Percentiles rank a stretch among this genome's conserved stretches.
These are phyloP conservation scores for Musca domestica DNA, from an alignment of 1,140 invertebrate genomes.

Conservation along the genomic window DNA sequence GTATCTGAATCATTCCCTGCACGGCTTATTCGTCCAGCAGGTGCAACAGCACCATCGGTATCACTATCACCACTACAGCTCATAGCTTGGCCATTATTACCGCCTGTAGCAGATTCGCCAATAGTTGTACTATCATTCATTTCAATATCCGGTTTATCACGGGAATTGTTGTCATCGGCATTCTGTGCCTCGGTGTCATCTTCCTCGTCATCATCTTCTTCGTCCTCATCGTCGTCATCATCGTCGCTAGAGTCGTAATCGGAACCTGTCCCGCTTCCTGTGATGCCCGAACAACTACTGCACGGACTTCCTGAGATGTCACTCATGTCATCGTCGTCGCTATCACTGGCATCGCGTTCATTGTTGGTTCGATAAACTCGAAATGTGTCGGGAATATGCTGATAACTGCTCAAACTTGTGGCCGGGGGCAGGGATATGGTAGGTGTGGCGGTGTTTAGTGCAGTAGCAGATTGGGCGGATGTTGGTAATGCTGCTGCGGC, in stretches of 20 bases:
- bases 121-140: conserved; percentile 25
- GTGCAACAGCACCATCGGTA: neutral
- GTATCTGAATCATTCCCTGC: conserved; percentile 27
- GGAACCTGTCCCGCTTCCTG: conserved; percentile 46
- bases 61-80: conserved; percentile 20
- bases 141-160: conserved; percentile 28
- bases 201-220: conserved; percentile 37
- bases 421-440: conserved; percentile 23
- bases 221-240: conserved; percentile 47
- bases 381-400: conserved; percentile 53
- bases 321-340: conserved; percentile 42
- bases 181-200: conserved; percentile 35
- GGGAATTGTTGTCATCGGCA: conserved; percentile 21
- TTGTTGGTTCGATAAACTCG: conserved; percentile 50
- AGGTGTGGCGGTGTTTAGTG: conserved; percentile 5
- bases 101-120: conserved; percentile 29
- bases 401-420: conserved; percentile 37
- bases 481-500: neutral
- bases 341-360: conserved; percentile 46
- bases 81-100: conserved; percentile 16
- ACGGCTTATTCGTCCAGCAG: too few relatives aligned
- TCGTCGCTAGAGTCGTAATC: conserved; percentile 44
- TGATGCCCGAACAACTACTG: conserved; percentile 51
- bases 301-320: conserved; percentile 50
- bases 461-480: neutral